These are phyloP conservation scores for Endotricha flammealis DNA, from an alignment of 2,888 invertebrate species.

Conservation along the genomic window DNA sequence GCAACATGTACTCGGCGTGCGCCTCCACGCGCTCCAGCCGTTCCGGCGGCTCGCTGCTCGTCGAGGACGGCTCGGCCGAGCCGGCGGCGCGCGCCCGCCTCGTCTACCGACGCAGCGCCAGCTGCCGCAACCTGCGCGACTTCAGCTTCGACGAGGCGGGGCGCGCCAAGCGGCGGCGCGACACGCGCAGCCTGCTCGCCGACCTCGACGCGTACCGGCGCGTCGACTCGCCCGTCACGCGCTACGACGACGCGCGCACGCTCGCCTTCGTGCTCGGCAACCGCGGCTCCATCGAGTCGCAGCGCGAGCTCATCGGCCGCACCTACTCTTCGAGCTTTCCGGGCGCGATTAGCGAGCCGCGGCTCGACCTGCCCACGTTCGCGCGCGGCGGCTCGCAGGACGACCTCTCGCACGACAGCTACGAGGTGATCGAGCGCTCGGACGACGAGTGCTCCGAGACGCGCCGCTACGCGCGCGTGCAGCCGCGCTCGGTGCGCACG, in stretches of 20 bases:
- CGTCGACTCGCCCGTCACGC: conserved; percentile 83
- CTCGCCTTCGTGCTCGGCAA: conserved; percentile 41
- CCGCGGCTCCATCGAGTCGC: conserved; percentile 81
- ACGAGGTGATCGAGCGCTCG: conserved; percentile 89
- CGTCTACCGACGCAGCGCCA: conserved; percentile 88
- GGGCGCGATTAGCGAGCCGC: conserved; percentile 85
- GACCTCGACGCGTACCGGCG: conserved; percentile 63
- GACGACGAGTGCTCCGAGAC: conserved; percentile 78
- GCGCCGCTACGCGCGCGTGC: conserved; percentile 44
- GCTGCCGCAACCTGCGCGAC: conserved; percentile 89
- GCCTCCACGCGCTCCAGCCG: conserved; percentile 60
- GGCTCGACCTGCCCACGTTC: conserved; percentile 80
- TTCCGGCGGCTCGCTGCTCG: conserved; percentile 52
- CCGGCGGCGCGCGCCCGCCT: conserved; percentile 50
- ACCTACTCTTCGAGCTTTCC: conserved; percentile 93
- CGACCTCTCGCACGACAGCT: conserved; percentile 92
- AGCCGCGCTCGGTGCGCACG: conserved; percentile 39
- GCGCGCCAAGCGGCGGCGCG: conserved; percentile 79
- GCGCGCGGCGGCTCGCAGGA: conserved; percentile 87
- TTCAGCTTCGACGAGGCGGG: conserved; percentile 85
- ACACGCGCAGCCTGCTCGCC: conserved; percentile 55
- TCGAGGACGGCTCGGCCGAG: conserved; percentile 32
- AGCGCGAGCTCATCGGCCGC: conserved; percentile 83
- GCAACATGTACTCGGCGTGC: conserved; percentile 76
- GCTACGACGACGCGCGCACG: conserved; percentile 80